phyloP scores from a whole-genome alignment of 2,888 invertebrate genomes.

The Lucinisca nassula region DNA sequence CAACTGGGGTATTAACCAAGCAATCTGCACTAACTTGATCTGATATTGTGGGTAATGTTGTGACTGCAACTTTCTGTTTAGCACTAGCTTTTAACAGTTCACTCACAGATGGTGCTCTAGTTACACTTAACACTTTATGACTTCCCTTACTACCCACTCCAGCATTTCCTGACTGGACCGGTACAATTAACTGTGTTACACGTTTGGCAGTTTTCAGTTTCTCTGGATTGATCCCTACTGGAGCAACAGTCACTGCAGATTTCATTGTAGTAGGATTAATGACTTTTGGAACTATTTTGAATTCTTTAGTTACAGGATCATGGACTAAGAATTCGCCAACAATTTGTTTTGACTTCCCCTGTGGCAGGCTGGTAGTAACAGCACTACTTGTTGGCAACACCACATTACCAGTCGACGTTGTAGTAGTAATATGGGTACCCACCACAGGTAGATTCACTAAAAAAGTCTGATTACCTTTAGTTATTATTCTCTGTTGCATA shows the following conservation, averaged over 20 bases:
- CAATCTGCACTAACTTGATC: background rate
- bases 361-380: conserved; percentile 73
- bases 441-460: conserved; percentile 80
- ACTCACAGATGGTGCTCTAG: background rate
- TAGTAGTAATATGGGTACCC: conserved; percentile 64
- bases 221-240: background rate
- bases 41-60: conserved; percentile 18
- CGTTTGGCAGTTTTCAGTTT: background rate
- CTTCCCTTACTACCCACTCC: background rate
- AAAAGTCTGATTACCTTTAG: conserved; percentile 76
- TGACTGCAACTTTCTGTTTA: background rate
- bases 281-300: background rate
- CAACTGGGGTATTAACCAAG: background rate
- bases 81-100: conserved; percentile 1
- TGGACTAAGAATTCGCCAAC: conserved; percentile 18
- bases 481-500: conserved; percentile 45
- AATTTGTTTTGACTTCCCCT: conserved; percentile 56
- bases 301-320: conserved; percentile 5
- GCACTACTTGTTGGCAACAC: conserved; percentile 60
- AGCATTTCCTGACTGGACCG: background rate
- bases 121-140: background rate
- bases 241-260: background rate
- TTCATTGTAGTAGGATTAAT: background rate
- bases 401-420: conserved; percentile 69
- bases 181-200: background rate